Percentiles rank a stretch among this genome's conserved stretches.
Evolutionary conservation across 2,888 invertebrate species (phyloP).

Genomic region (Leptothorax acervorum): DNA sequence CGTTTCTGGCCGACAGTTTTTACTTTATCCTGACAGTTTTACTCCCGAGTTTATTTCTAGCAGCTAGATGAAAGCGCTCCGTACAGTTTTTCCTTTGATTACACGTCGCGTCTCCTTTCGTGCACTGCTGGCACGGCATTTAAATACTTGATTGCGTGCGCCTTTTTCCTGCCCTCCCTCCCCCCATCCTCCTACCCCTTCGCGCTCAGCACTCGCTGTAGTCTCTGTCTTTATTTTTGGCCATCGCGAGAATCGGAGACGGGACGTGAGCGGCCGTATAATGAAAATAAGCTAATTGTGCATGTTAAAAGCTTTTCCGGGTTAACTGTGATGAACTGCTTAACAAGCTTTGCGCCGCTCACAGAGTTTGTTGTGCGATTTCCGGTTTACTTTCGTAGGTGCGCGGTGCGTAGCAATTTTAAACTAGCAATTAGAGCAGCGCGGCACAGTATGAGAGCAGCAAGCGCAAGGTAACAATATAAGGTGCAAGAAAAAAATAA

Average conservation of each 20-base stretch:
- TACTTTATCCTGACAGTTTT: conserved; percentile 37
- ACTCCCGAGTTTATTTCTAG: conserved; percentile 35
- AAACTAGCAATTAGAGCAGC: neutral
- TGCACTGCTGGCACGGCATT: conserved; percentile 30
- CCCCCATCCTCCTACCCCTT: neutral
- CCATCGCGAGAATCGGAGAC: conserved; percentile 29
- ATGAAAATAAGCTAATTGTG: conserved; percentile 49
- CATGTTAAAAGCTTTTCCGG: conserved; percentile 37
- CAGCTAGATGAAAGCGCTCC: conserved; percentile 23
- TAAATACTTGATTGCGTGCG: conserved; percentile 49
- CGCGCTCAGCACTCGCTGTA: neutral
- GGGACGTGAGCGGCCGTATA: neutral
- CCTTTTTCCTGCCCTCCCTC: conserved; percentile 11
- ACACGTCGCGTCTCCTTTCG: conserved; percentile 19
- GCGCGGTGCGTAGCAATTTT: neutral
- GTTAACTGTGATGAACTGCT: neutral
- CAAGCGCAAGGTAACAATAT: neutral
- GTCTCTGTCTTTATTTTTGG: conserved; percentile 32
- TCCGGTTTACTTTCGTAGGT: neutral
- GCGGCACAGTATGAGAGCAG: neutral
- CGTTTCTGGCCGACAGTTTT: conserved; percentile 16
- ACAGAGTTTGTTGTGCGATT: neutral
- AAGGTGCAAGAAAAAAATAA: neutral
- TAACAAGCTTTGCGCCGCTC: conserved; percentile 12
- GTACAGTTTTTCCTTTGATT: conserved; percentile 32